Base-by-base conservation (phyloP, 1,140 invertebrate genomes). In the Piezodorus guildinii region DNA sequence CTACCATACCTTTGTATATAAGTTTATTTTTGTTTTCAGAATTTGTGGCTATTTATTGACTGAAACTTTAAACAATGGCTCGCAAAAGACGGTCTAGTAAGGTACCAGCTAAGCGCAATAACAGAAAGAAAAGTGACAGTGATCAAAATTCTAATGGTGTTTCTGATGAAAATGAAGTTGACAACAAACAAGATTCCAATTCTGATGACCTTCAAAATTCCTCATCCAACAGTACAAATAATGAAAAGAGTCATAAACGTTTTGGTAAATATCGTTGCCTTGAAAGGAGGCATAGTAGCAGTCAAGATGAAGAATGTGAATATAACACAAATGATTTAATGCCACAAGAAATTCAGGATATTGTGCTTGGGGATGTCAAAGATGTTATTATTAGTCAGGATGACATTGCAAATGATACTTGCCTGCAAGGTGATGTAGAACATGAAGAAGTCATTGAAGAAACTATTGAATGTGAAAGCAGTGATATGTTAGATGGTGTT, bases 271-370 rank as follows among this genome's bases (percentile, higher is more conserved):
- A 21, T 15, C 30, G 58, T 3, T 60, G 17, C 17, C 58, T 60
- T 34, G 30, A 60, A 23, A 2, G 58, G 25, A 43, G 30, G n/a
- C 30, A 60, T 44, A 60, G 58, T 23, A 60, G 58, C 25, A 60
- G 58, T 30, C 25, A 60, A 16, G 58, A 60, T 34, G 58, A 60
- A 43, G 58, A 60, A 16, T 60, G 27, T 39, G 58, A 60, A 43
- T 60, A 43, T 23, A 60, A 60, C n/a, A 60, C 58, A 30, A 16
- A 30, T 19, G 58, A 60, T 3, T 23, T 67, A 19, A 62, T 67
- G 62, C 62, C 66, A 8, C 27, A 64, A 59, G 63, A 67, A 49
- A 67, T 67, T 54, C 66, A 67, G 30, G 62, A 67, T 43, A 67
- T 67, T 54, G 63, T 67, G 58, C 43, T 67, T 25, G 66, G 66